Evolutionary conservation across 2,797 vertebrate genomes (phyloP).

Genomic region (Xenops minutus): DNA sequence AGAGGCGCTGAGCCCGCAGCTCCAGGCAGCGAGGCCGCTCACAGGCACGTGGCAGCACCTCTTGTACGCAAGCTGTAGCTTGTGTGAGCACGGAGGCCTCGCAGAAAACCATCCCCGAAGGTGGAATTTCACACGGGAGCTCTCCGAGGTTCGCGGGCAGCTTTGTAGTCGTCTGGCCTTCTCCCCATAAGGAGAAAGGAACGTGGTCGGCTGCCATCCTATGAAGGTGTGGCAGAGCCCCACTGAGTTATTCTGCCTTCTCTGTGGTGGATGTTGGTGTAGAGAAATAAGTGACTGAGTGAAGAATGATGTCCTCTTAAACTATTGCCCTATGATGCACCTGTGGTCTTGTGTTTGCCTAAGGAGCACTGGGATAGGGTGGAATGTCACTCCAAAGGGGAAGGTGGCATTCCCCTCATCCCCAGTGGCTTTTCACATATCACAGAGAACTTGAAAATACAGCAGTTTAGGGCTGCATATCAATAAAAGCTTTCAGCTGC

Average conservation of each 20-base stretch:
- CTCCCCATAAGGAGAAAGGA: neutral
- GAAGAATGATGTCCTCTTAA: neutral
- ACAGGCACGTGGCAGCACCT: rapidly evolving
- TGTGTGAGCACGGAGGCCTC: neutral
- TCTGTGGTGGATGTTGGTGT: rapidly evolving
- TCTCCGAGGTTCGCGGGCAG: neutral
- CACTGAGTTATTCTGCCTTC: neutral
- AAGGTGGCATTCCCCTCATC: neutral
- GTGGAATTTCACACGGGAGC: neutral
- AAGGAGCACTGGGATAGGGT: neutral
- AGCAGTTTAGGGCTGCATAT: neutral
- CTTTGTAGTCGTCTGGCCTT: neutral
- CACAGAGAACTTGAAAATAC: neutral
- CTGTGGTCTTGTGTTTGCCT: neutral
- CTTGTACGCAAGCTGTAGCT: neutral
- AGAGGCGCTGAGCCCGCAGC: neutral
- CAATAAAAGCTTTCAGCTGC: neutral
- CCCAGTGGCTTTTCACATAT: neutral
- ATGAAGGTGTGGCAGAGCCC: neutral
- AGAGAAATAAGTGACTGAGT: neutral
- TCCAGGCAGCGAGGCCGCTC: neutral
- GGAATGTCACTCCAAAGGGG: neutral
- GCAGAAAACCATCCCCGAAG: rapidly evolving
- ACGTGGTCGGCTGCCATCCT: rapidly evolving
- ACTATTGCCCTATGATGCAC: neutral